Percentiles rank a stretch among this genome's conserved stretches.
phyloP scores from a whole-genome alignment of 2,113 vertebrate species.

The Microtus oregoni region DNA sequence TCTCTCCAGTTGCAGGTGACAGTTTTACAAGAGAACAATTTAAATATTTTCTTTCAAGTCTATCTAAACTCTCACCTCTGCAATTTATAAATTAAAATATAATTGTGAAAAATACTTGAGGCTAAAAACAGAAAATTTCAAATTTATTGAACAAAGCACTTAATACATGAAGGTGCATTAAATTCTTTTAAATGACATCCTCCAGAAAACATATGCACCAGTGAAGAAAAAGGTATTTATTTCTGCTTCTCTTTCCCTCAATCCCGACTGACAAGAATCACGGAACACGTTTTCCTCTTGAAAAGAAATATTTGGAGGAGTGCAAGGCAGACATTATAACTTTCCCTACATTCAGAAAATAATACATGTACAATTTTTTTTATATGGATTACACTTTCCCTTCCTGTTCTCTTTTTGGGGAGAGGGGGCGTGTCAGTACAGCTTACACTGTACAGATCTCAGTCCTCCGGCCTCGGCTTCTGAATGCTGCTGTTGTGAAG shows the following conservation, averaged over 20 bases:
- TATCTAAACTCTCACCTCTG: not conserved
- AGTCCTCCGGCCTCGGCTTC: not conserved
- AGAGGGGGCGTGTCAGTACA: not conserved
- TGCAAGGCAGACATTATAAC: not conserved
- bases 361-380: not conserved
- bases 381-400: not conserved
- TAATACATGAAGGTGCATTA: not conserved
- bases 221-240: not conserved
- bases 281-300: not conserved
- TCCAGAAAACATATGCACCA: not conserved
- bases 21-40: not conserved
- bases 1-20: not conserved
- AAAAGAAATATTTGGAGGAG: not conserved
- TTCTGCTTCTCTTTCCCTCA: not conserved
- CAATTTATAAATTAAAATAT: constrained; percentile 30
- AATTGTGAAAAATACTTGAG: not conserved
- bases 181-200: not conserved
- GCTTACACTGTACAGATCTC: not conserved
- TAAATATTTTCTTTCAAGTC: constrained; percentile 13
- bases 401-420: not conserved
- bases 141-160: constrained; percentile 23
- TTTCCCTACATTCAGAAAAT: not conserved
- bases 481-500: not conserved
- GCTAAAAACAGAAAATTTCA: constrained; percentile 50
- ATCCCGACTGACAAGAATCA: not conserved